Evolutionary conservation across 2,888 invertebrate species (phyloP), one percentile per base, ranked within the genome.

Genomic region (Spialia ferax): DNA sequence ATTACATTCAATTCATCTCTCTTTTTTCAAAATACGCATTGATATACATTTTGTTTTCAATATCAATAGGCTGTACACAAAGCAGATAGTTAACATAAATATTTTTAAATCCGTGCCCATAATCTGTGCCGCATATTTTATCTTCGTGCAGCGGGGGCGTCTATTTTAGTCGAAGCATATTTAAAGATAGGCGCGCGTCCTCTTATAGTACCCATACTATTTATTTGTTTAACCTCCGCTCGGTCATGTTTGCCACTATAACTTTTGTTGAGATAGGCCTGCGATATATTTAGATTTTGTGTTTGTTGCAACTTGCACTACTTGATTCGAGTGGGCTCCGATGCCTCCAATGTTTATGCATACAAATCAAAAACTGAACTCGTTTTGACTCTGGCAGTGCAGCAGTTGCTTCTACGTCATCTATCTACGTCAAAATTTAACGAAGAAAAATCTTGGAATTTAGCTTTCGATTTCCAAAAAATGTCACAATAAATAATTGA

Each of bases 241-340:
- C 50, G 60, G 59, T 52, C 64, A 54, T 35, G 48, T 38, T 62
- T 42, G 56, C 69, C 54, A 42, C 61, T 59, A 45, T 56, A 52
- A 54, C 62, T 64, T 66, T 70, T 68, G 70, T 70, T 70, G 68
- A 67, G 66, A 71, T 73, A 76, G 73, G 75, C 72, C 69, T 42
- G 54, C 20, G 59, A 55, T 54, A 60, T 60, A 66, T 60, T 60
- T 54, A 66, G 66, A 66, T 26, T 55, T 18, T 57, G 22, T 64
- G 52, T 59, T 59, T 59, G 38, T 59, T 7, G 29, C 2, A 26
- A 26, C 29, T 7, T 59, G 60, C 60, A 60, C 26, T 42, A 38
- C 26, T 42, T 5, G 59, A 52, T 59, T 59, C 52, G 59, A 65
- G 52, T 59, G 20, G 29, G 26, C 13, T 23, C 26, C 57, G 13